phyloP scores from a whole-genome alignment of 2,113 vertebrate genomes.

The Myrmecophaga tridactyla region DNA sequence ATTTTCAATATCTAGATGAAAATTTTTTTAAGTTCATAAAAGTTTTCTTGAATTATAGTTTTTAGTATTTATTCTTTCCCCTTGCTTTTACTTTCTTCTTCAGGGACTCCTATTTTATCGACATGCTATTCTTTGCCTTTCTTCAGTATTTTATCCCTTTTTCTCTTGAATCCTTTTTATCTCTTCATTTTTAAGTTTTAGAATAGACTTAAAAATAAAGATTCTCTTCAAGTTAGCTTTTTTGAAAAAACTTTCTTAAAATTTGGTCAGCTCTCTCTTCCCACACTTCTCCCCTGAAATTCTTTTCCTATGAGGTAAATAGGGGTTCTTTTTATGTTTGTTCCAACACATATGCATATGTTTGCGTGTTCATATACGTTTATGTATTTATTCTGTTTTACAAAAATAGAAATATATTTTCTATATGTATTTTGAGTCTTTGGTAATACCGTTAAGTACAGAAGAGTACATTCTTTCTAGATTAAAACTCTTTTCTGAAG shows the following conservation, averaged over 20 bases:
- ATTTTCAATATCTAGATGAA: not conserved
- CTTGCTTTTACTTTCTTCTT: not conserved
- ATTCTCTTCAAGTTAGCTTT: not conserved
- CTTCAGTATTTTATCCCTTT: not conserved
- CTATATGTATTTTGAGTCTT: not conserved
- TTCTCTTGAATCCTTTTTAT: not conserved
- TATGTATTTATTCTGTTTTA: not conserved
- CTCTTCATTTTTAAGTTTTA: not conserved
- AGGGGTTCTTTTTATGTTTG: not conserved
- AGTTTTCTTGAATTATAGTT: not conserved
- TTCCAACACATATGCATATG: not conserved
- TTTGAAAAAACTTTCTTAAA: not conserved
- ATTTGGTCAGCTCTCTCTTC: slow-evolving; percentile 18
- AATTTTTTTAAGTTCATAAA: not conserved
- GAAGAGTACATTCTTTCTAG: not conserved
- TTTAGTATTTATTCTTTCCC: not conserved
- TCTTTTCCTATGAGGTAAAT: not conserved
- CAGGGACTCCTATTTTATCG: not conserved
- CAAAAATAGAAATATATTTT: not conserved
- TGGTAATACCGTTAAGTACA: not conserved
- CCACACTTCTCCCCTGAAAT: not conserved
- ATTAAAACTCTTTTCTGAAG: slow-evolving; percentile 11
- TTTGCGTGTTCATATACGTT: no score
- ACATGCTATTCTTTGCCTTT: not conserved
- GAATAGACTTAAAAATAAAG: not conserved